Evolutionary conservation across 2,113 vertebrate species (phyloP).

Genomic region (Cyprinodon variegatus): DNA sequence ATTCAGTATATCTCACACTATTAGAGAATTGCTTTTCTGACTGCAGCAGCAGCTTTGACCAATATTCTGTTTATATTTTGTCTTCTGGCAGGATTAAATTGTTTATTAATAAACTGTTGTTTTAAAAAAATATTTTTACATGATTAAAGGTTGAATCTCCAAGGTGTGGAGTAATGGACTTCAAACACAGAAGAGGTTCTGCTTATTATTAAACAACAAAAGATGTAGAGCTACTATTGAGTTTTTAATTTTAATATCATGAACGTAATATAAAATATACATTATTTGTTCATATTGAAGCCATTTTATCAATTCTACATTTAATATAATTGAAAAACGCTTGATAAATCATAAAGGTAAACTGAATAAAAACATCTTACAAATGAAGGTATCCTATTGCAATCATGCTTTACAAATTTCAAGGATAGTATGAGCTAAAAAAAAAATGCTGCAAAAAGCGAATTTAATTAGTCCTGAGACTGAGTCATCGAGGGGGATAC

Average conservation of each 20-base stretch:
- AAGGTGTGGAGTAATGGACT: neutral
- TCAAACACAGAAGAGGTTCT: neutral
- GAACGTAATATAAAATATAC: neutral
- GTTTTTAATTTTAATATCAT: neutral
- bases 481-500: no score
- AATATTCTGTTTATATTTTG: neutral
- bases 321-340: neutral
- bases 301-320: neutral
- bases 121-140: neutral
- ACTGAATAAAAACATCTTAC: neutral
- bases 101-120: neutral
- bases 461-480: neutral
- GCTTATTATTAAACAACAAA: neutral
- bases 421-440: no score
- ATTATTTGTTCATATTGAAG: neutral
- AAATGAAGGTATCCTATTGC: neutral
- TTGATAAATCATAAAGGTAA: no score
- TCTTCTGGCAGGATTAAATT: neutral
- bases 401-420: neutral
- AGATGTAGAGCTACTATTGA: neutral
- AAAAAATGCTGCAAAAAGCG: no score
- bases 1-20: neutral
- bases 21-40: neutral
- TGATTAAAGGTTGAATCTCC: no score
- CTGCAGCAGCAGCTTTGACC: neutral